These are phyloP conservation scores for Globodera rostochiensis DNA, from an alignment of 1,140 invertebrate species.

Conservation along the genomic window DNA sequence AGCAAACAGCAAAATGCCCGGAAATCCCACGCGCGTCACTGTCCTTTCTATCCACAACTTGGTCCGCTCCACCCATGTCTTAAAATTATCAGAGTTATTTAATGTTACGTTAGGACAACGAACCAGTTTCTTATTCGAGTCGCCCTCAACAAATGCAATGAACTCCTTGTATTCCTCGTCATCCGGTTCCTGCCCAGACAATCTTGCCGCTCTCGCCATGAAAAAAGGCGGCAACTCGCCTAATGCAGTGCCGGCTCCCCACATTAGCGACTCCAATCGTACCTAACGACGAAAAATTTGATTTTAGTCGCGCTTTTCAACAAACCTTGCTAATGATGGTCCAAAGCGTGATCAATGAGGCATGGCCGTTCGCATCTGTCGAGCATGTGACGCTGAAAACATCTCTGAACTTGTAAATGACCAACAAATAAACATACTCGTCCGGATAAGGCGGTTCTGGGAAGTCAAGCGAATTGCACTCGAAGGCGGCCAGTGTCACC, in stretches of 20 bases:
- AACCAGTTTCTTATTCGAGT: constrained; percentile 43
- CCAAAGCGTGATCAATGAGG: constrained; percentile 71
- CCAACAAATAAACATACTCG: constrained; percentile 71
- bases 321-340: constrained; percentile 84
- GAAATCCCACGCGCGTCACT: constrained; percentile 91
- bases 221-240: constrained; percentile 95
- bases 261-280: constrained; percentile 92
- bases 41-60: constrained; percentile 87
- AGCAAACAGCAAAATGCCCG: constrained; percentile 94
- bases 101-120: neutral
- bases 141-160: constrained; percentile 40
- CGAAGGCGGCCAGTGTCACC: constrained; percentile 96
- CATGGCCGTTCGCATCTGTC: constrained; percentile 35
- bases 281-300: constrained; percentile 69
- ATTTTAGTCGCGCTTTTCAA: neutral
- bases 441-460: constrained; percentile 77
- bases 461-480: constrained; percentile 90
- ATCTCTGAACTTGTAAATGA: constrained; percentile 3
- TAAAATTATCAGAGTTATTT: constrained; percentile 46
- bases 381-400: constrained; percentile 68
- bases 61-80: constrained; percentile 76
- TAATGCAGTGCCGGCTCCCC: constrained; percentile 93
- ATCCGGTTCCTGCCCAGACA: constrained; percentile 64
- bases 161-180: constrained; percentile 63
- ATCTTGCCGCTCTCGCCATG: constrained; percentile 81